phyloP scores from a whole-genome alignment of 1,140 invertebrate genomes.

The Drosophila parabipectinata region DNA sequence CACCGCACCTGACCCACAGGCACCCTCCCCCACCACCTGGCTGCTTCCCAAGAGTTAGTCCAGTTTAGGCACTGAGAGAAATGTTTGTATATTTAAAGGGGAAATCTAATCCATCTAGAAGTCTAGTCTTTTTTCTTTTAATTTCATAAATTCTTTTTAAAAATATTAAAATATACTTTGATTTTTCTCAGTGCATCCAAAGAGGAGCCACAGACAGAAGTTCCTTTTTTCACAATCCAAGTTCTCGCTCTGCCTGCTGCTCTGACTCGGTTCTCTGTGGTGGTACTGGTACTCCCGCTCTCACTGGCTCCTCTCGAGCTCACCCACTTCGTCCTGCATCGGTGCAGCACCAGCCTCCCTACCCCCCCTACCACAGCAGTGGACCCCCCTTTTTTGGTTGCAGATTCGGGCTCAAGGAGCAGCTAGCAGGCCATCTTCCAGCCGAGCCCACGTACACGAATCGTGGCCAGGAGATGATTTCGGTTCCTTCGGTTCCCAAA shows the following conservation, averaged over 20 bases:
- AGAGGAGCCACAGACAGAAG: constrained; percentile 37
- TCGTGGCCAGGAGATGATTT: constrained; percentile 35
- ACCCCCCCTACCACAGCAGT: no score
- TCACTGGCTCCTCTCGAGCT: constrained; percentile 9
- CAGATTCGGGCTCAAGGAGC: constrained; percentile 44
- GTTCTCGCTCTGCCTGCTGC: constrained; percentile 38
- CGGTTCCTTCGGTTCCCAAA: constrained; percentile 8
- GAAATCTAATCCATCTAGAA: no score
- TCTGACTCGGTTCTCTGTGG: constrained; percentile 5
- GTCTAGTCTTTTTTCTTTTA: no score
- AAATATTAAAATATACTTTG: neutral
- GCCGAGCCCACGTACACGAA: constrained; percentile 26
- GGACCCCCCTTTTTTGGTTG: constrained; percentile 23
- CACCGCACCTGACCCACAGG: constrained; percentile 22
- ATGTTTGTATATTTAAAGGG: neutral
- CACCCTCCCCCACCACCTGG: constrained; percentile 6
- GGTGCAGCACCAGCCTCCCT: neutral
- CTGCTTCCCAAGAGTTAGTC: neutral
- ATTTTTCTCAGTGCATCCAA: constrained; percentile 2
- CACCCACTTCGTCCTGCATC: constrained; percentile 16
- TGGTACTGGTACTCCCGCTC: constrained; percentile 26
- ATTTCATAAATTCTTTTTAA: no score
- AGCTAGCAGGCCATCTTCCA: constrained; percentile 40
- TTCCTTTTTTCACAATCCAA: constrained; percentile 68
- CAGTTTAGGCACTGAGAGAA: neutral